These are phyloP conservation scores for Drosophila littoralis DNA, from an alignment of 1,140 invertebrate genomes.

Conservation along the genomic window DNA sequence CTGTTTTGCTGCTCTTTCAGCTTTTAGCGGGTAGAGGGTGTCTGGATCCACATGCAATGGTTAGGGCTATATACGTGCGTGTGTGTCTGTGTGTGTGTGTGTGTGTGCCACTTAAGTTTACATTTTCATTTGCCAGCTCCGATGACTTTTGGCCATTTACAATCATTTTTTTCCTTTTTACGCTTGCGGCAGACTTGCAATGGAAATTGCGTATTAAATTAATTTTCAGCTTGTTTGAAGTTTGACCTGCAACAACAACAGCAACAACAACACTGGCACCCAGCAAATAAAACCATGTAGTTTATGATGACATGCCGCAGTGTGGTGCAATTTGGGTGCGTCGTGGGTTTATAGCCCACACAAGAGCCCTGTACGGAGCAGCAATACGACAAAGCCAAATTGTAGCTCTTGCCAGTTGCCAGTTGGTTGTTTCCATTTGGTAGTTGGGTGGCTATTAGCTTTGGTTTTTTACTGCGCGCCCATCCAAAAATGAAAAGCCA, in stretches of 20 bases:
- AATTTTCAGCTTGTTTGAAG: slow-evolving; percentile 81
- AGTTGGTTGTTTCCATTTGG: slow-evolving; percentile 35
- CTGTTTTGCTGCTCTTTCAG: slow-evolving; percentile 62
- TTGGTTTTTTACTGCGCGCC: slow-evolving; percentile 73
- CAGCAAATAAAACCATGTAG: slow-evolving; percentile 71
- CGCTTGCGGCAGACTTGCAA: slow-evolving; percentile 45
- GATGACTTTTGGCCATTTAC: slow-evolving; percentile 79
- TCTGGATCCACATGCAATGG: slow-evolving; percentile 6
- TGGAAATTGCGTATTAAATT: slow-evolving; percentile 78
- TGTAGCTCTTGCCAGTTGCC: slow-evolving; percentile 30
- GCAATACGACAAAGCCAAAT: slow-evolving; percentile 69
- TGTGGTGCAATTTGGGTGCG: slow-evolving; percentile 50
- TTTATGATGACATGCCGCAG: slow-evolving; percentile 71
- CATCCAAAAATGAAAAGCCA: slow-evolving; percentile 74
- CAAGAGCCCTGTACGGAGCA: slow-evolving; percentile 9
- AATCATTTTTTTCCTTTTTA: slow-evolving; percentile 64
- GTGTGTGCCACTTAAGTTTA: slow-evolving; percentile 78
- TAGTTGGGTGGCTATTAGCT: slow-evolving; percentile 69
- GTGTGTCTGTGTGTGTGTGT: slow-evolving; percentile 58
- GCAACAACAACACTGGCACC: slow-evolving; percentile 47
- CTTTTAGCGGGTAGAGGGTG: slow-evolving; percentile 2
- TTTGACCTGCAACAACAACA: slow-evolving; percentile 59
- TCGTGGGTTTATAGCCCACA: slow-evolving; percentile 42
- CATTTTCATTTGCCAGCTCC: slow-evolving; percentile 79
- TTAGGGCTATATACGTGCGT: not conserved